Base-by-base conservation (phyloP, 1,140 invertebrate genomes). In the Zophobas atratus region DNA sequence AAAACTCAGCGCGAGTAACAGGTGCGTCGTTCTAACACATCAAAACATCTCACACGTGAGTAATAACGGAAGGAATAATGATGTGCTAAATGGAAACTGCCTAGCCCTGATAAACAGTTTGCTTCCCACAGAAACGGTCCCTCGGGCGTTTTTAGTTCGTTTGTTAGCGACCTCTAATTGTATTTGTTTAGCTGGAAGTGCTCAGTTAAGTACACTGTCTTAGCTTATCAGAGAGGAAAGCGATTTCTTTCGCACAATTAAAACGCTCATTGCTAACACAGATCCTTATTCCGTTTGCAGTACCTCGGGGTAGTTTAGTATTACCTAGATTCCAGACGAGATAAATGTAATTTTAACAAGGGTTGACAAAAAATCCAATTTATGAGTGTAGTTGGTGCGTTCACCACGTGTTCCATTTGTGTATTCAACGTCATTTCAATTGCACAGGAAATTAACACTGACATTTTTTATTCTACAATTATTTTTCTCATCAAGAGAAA, bases 121-220 rank as follows among this genome's bases (percentile, higher is more conserved):
- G 49, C 49, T 51, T 51, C 49, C 49, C 49, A 51, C 38, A 67
- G 38, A 67, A 67, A 67, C 60, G 39, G 60, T 67, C 60, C 60
- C 39, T 43, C 1, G n/a, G 60, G 60, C 60, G 38, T 46, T 67
- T 67, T 67, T 67, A 67, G 60, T 67, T 67, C 60, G 60, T 67
- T 67, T 67, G 60, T 67, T 67, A 67, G 60, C 60, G 60, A 67
- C 60, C 60, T 67, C 60, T 67, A 67, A 67, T 67, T 67, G 60
- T 67, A 67, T 67, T 67, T 67, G 60, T 67, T 67, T 67, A 46
- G 60, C 60, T 67, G 60, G 39, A 67, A 67, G 57, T 63, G 57
- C 57, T 63, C 57, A 39, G 38, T 41, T 67, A 67, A 67, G 60
- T 67, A 67, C 60, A 67, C 60, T 67, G 60, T 48, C 60, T 67